These are phyloP conservation scores for fruit fly (Drosophila melanogaster) DNA, from an alignment of 1,140 invertebrate species.

Conservation along the genomic window Release_6_plus_ISO1_MT NT_037436.4:22409001-22409500, in stretches of 20 bases:
- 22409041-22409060: constrained; percentile 75
- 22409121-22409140: not conserved
- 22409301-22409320: constrained; percentile 78
- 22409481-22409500: constrained; percentile 66
- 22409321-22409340: constrained; percentile 46
- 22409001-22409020: constrained; percentile 50
- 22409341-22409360: constrained; percentile 1
- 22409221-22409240: constrained; percentile 36
- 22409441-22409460: constrained; percentile 78
- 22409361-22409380: constrained; percentile 36
- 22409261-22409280: constrained; percentile 7
- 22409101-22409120: constrained; percentile 63
- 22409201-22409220: constrained; percentile 81
- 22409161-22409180: constrained; percentile 77
- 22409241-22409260: not conserved
- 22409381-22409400: constrained; percentile 52
- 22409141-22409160: constrained; percentile 34
- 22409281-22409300: constrained; percentile 69
- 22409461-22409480: constrained; percentile 7
- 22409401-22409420: constrained; percentile 72
- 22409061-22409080: constrained; percentile 19
- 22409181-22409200: constrained; percentile 82
- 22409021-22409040: constrained; percentile 76
- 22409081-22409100: constrained; percentile 66
- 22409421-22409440: constrained; percentile 50